Evolutionary conservation across 1,140 invertebrate species (phyloP), one percentile per base, ranked within the genome.

Genomic region (Monomorium pharaonis): DNA sequence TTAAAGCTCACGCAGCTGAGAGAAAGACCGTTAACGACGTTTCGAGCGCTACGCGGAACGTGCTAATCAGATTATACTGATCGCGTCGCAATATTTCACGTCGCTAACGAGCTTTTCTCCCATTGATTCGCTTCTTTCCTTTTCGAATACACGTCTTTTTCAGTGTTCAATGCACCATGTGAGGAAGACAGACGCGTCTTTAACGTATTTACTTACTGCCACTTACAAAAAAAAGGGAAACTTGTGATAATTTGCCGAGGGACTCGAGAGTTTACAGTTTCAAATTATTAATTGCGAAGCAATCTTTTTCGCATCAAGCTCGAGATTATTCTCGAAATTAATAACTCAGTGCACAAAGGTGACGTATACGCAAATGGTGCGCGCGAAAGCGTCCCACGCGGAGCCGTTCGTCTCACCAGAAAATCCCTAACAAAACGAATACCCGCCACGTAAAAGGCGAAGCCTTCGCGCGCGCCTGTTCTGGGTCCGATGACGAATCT

Each of bases 401-500:
- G 21, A 85, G 27, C 6, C 47, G 9, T 44, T 27, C 12, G 18
- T 27, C 51, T 21, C 27, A n/a, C 21, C n/a, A 69, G 85, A 83
- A 83, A 63, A 83, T 83, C 77, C 77, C 44, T 62, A 62, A 70
- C 47, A 51, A 62, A 54, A 80, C 77, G 27, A 80, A 60, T 44
- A 47, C 27, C 18, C 5, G 56, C n/a, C 24, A 51, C 56, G 84
- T 30, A 44, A 86, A 62, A 74, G 67, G 67, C 67, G 51, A 83
- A 60, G 51, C 27, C 33, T 51, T 54, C 67, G 44, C 44, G 33
- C 47, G 63, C 37, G 37, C 37, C 51, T 56, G 58, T 81, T 80
- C 47, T 78, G 58, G n/a, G n/a, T 14, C 65, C 86, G 77, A n/a
- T 81, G 86, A 88, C 75, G 76, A 86, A 88, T 88, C 60, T 81